Conservation (phyloP, 2,113 vertebrate species). For the Sakesphorus luctuosus region DNA sequence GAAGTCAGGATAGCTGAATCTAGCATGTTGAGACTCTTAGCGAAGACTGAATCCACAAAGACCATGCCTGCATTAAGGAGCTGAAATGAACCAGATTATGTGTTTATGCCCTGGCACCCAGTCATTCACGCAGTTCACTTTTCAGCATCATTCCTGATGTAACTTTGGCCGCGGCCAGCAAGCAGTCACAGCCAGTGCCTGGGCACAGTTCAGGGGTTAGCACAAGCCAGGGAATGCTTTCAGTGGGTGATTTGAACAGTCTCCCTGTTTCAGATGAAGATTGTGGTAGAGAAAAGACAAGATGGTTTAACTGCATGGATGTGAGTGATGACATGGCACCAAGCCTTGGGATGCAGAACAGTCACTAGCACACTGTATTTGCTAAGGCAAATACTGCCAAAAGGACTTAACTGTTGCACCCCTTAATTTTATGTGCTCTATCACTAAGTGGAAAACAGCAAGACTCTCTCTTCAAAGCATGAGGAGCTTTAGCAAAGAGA, state of each 20-base stretch:
- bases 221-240: background rate
- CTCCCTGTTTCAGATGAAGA: background rate
- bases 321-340: background rate
- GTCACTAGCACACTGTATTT: background rate
- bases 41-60: background rate
- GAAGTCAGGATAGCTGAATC: background rate
- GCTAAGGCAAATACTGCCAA: background rate
- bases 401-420: background rate
- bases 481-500: background rate
- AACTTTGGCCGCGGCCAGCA: background rate
- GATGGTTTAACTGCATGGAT: background rate
- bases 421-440: background rate
- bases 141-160: accelerated
- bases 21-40: background rate
- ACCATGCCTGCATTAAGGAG: background rate
- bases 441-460: background rate
- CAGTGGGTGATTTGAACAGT: background rate
- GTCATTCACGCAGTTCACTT: background rate
- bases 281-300: background rate
- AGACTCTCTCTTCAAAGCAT: background rate
- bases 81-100: background rate
- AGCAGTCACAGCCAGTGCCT: background rate
- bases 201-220: background rate
- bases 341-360: background rate
- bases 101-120: background rate